These are phyloP conservation scores for Ooceraea biroi DNA, from an alignment of 1,140 invertebrate genomes.

Conservation along the genomic window DNA sequence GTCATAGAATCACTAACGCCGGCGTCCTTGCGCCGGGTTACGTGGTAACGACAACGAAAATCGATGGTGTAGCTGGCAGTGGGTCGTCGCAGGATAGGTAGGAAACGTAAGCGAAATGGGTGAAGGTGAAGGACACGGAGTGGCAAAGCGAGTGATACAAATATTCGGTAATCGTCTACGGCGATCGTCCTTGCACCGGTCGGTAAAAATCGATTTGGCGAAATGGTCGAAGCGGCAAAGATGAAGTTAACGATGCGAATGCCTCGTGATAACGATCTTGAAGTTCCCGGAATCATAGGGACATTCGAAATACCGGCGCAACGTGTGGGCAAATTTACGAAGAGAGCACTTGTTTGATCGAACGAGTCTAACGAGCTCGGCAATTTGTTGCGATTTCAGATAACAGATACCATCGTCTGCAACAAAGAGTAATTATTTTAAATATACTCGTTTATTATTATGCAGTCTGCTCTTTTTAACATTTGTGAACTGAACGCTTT, in stretches of 20 bases:
- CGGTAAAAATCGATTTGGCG: conserved; percentile 65
- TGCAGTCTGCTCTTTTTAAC: background rate
- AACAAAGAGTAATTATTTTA: background rate
- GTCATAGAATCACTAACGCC: conserved; percentile 53
- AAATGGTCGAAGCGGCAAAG: background rate
- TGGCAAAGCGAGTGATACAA: conserved; percentile 67
- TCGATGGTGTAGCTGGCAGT: conserved; percentile 71
- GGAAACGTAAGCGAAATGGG: conserved; percentile 67
- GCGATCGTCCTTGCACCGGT: conserved; percentile 70
- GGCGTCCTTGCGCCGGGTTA: conserved; percentile 59
- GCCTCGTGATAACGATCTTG: conserved; percentile 12
- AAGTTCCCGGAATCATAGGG: conserved; percentile 34
- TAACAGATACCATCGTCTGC: background rate
- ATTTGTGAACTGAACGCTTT: background rate
- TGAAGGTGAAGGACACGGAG: conserved; percentile 74
- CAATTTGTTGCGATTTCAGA: conserved; percentile 26
- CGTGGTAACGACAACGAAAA: conserved; percentile 69
- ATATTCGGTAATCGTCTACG: conserved; percentile 70
- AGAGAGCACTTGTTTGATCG: conserved; percentile 6
- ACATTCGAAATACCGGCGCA: conserved; percentile 14
- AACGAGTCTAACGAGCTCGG: conserved; percentile 10
- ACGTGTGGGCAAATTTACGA: conserved; percentile 3
- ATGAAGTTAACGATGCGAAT: conserved; percentile 22
- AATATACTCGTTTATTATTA: background rate
- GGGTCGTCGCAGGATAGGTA: conserved; percentile 68